These are phyloP conservation scores for Neodiprion fabricii DNA, from an alignment of 1,140 invertebrate species.

Conservation along the genomic window DNA sequence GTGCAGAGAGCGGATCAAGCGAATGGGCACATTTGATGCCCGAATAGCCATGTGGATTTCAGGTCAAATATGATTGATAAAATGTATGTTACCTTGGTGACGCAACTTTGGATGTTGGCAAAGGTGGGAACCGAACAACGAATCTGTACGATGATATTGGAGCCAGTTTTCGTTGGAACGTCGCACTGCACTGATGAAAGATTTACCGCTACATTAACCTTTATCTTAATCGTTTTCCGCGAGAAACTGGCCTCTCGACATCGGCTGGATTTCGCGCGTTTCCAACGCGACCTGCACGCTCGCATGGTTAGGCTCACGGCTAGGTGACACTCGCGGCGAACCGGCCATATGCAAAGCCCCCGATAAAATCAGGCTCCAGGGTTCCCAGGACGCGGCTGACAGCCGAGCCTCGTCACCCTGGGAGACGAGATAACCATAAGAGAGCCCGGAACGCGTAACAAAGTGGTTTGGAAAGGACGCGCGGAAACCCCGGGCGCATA, in stretches of 20 bases:
- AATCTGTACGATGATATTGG: too few species aligned
- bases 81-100: too few species aligned
- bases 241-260: not conserved
- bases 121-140: too few species aligned
- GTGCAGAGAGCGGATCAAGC: too few species aligned
- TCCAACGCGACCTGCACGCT: too few species aligned
- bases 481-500: not conserved
- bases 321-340: not conserved
- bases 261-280: not conserved
- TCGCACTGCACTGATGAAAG: not conserved
- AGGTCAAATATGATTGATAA: too few species aligned
- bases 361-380: constrained; percentile 2
- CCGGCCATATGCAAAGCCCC: not conserved
- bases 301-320: not conserved
- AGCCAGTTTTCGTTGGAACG: too few species aligned
- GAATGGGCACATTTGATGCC: too few species aligned
- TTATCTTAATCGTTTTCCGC: not conserved
- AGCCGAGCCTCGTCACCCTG: constrained; percentile 1
- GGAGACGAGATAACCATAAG: not conserved
- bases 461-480: not conserved
- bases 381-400: not conserved
- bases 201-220: constrained; percentile 3
- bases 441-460: not conserved
- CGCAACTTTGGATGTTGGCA: too few species aligned
- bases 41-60: too few species aligned